Evolutionary conservation across 2,888 invertebrate genomes (phyloP), one percentile per base, ranked within the genome.

Genomic region (Macrostomum cliftonense): DNA sequence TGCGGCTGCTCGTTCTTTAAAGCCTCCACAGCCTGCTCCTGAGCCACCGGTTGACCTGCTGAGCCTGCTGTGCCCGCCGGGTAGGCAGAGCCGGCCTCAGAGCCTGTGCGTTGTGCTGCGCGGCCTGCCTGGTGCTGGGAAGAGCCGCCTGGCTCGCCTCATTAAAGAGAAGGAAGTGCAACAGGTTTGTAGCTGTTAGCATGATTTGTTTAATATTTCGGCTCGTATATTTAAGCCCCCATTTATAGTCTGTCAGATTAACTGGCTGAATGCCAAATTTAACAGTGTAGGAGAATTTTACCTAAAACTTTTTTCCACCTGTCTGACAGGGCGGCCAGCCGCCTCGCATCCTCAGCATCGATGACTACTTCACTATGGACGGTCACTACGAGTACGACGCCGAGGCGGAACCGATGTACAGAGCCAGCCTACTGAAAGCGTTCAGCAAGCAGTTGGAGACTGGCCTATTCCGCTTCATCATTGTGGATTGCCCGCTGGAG

Each of bases 41-140:
- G 48, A 48, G 12, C 40, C 37, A 14, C 39, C 43, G 12, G 52
- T 52, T 12, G 49, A 49, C n/a, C 48, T 43, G 46, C 49, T 19
- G 13, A 39, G 17, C 64, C 71, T 93, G 52, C 71, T 91, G 44
- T 77, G 78, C 62, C 70, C 77, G 19, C 89, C 91, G 1, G 84
- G 83, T 11, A 77, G 91, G 44, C 74, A 76, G 52, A 79, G 77
- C 58, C 77, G 93, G 58, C 86, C 91, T 17, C 75, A 68, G 16
- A 73, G 77, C 67, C 80, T 93, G 58, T 84, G 83, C 36, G 80
- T 91, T 51, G 82, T 95, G 59, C 71, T 95, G 45, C 75, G 93
- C 67, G 93, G 93, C 4, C 80, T 84, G 14, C 89, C 93, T 0
- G 93, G 93, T 12, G 83, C 88, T 68, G 93, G 93, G 38, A 93